A percentile compares a stretch with the other conserved stretches of the same genome.
Conservation (phyloP, 1,140 invertebrate species). For the Pachyrhynchus sulphureomaculatus region DNA sequence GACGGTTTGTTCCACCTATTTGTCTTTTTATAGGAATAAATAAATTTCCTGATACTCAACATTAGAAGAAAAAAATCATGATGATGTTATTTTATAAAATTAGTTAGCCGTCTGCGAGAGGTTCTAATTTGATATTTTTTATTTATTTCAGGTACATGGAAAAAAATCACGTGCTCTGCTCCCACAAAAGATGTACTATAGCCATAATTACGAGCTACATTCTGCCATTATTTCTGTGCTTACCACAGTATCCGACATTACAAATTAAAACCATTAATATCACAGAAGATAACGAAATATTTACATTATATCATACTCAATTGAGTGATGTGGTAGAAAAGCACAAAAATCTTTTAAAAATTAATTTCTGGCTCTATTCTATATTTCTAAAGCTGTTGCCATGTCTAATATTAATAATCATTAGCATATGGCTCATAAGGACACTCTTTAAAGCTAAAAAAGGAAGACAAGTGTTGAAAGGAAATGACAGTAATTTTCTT, state of each 20-base stretch:
- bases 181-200: conserved; percentile 67
- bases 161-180: conserved; percentile 62
- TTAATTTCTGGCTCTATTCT: conserved; percentile 88
- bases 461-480: conserved; percentile 65
- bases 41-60: no score
- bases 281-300: conserved; percentile 52
- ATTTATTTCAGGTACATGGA: conserved; percentile 60
- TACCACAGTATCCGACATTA: conserved; percentile 75
- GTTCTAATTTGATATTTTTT: no score
- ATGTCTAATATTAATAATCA: conserved; percentile 78
- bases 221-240: conserved; percentile 73
- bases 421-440: conserved; percentile 77
- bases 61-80: no score
- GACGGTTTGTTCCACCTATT: no score
- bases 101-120: no score
- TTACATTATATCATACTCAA: conserved; percentile 66
- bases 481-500: conserved; percentile 60
- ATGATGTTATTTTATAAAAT: no score
- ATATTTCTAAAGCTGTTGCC: conserved; percentile 84
- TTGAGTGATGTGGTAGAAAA: conserved; percentile 61
- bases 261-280: conserved; percentile 56
- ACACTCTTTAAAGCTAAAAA: conserved; percentile 70
- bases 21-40: no score
- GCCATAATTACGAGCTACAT: conserved; percentile 74
- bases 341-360: conserved; percentile 59